Base-by-base conservation (phyloP, 1,140 invertebrate genomes). In the Drosophila sulfurigaster region DNA sequence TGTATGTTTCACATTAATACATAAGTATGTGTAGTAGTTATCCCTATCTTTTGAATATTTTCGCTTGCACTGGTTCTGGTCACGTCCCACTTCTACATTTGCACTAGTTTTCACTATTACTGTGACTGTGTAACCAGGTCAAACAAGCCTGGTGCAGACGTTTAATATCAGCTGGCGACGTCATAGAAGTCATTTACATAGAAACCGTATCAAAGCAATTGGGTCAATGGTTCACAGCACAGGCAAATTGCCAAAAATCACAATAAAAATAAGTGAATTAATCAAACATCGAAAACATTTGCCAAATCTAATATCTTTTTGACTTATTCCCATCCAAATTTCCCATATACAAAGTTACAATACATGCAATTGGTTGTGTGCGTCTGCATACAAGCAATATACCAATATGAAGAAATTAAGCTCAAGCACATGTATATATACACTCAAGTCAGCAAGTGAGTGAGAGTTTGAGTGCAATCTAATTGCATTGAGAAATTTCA, bases 111-210 rank as follows among this genome's bases (percentile, higher is more conserved):
- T 62, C 38, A 57, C 54, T 52, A 45, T 54, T 51, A 57, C 58
- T 70, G 49, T 56, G 3, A 11, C 8, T 41, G 41, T 8, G 8
- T 38, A 86, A 86, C 78, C 80, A 75, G 81, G 81, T 85, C 81
- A 85, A 71, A 45, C 82, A 85, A 67, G 16, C 51, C 32, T 56
- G 51, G 64, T 49, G 63, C 81, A 59, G 68, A 70, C 64, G 81
- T 69, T 70, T 74, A 71, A 78, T 75, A 59, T 75, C 58, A 69
- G 66, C 65, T 77, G 60, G 13, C 30, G 38, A 65, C 60, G 70
- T 59, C 63, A 65, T 25, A 32, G 48, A 11, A 11, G 11, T 25
- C 28, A 41, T 51, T 30, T 45, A 65, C 25, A 73, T 56, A 45
- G 54, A 57, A 57, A 38, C 43, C 16, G 11, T 48, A 66, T 30